phyloP scores from a whole-genome alignment of 2,113 vertebrate genomes.

The Picathartes gymnocephalus region DNA sequence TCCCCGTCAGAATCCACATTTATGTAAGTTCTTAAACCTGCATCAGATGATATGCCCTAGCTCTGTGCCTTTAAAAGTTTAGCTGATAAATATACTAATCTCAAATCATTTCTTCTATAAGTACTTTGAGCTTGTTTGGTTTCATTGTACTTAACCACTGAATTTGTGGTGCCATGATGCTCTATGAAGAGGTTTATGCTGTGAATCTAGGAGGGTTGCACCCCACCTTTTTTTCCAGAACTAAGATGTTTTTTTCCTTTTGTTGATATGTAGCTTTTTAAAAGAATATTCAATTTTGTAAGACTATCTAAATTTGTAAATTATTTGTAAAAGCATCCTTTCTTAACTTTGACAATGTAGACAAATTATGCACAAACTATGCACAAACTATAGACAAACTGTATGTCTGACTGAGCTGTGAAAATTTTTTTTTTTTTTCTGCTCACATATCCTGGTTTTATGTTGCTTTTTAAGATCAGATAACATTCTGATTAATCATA shows the following conservation, averaged over 20 bases:
- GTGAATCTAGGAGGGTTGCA: background rate
- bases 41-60: background rate
- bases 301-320: background rate
- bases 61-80: background rate
- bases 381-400: background rate
- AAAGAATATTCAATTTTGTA: background rate
- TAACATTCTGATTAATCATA: background rate
- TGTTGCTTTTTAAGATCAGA: background rate
- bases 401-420: background rate
- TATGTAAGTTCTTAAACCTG: background rate
- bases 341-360: background rate
- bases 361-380: background rate
- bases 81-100: background rate
- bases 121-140: background rate
- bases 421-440: background rate
- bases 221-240: background rate
- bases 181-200: background rate
- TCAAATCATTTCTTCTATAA: background rate
- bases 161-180: background rate
- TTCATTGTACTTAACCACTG: background rate
- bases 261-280: background rate
- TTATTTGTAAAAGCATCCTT: background rate
- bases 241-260: accelerated
- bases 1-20: background rate
- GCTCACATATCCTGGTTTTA: background rate